Base-by-base conservation (phyloP, 2,797 vertebrate genomes). In the Leptoclinus maculatus region DNA sequence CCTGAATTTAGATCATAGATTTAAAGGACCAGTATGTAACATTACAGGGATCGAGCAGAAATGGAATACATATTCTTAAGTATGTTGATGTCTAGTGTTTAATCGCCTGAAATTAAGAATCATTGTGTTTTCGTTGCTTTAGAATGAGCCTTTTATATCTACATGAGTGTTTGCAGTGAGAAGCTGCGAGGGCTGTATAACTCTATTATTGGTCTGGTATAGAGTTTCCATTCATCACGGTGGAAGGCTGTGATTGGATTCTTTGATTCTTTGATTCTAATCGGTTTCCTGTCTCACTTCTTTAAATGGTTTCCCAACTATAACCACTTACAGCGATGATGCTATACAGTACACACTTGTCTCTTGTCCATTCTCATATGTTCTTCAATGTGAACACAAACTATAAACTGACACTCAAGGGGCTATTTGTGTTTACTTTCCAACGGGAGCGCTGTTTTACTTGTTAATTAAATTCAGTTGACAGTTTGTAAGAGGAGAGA, bases 391-490 rank as follows among this genome's bases (percentile, higher is more conserved):
- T 1, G 6, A 41, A 65, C 65, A 59, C 66, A 58, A 63, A 17
- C 19, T 58, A 25, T 25, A 62, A 70, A 62, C 23, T 25, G 47
- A 59, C 43, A 54, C 36, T 49, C 32, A 59, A 68, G 29, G 38
- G 19, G 17, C 62, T 56, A n/a, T 64, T 69, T 70, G 47, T 79
- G 34, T 82, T 75, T 53, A 53, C 60, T 60, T 49, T 67, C 75
- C 54, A 29, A 36, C 2, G 32, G 62, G 75, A 79, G 36, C 29
- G 64, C 56, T 58, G 19, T 67, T 41, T 63, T 17, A 53, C 49
- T 27, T 1, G 27, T 82, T 82, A 66, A 90, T 87, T 81, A 60
- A 67, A 78, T 60, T 54, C 65, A 56, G 17, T 49, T 43, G 19
- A 53, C 32, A 56, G 36, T 73, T 49, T 45, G 16, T 59, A 25